These are phyloP conservation scores for Drosophila tripunctata DNA, from an alignment of 2,888 invertebrate species.

Conservation along the genomic window DNA sequence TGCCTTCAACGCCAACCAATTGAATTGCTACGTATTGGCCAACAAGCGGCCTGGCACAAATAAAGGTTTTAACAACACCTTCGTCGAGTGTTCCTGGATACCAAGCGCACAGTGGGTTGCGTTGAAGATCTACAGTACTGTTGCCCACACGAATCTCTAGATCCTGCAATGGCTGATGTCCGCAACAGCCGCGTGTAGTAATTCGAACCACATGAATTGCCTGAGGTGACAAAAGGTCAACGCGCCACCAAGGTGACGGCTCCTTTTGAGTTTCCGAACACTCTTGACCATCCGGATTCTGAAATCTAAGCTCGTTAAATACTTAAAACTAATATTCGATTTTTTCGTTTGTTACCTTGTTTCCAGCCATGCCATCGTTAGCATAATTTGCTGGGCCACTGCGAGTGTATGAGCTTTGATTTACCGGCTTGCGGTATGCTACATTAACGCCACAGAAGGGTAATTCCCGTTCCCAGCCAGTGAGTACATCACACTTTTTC, in stretches of 20 bases:
- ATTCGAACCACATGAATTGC: constrained; percentile 93
- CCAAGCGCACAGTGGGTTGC: constrained; percentile 96
- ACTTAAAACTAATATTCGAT: background rate
- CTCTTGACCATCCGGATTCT: constrained; percentile 93
- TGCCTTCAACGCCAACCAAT: constrained; percentile 95
- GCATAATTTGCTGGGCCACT: constrained; percentile 93
- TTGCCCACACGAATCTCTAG: constrained; percentile 96
- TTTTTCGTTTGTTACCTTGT: constrained; percentile 83
- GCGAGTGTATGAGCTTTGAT: constrained; percentile 94
- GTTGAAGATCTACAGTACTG: constrained; percentile 93
- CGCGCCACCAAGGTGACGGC: constrained; percentile 97
- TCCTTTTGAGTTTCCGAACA: constrained; percentile 96
- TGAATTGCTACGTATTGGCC: constrained; percentile 96
- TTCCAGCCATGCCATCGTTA: constrained; percentile 93
- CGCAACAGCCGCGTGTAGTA: constrained; percentile 89
- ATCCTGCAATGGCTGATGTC: constrained; percentile 94
- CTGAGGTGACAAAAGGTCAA: constrained; percentile 93
- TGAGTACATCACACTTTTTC: constrained; percentile 89
- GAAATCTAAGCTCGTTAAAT: background rate
- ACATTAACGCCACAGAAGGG: constrained; percentile 96
- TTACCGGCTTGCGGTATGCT: constrained; percentile 93
- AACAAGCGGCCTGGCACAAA: constrained; percentile 92
- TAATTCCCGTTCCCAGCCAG: constrained; percentile 91
- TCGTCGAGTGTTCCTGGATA: constrained; percentile 96
- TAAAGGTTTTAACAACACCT: constrained; percentile 95